Base-by-base conservation (phyloP, 2,113 vertebrate genomes). In the Platycercus adscitus region DNA sequence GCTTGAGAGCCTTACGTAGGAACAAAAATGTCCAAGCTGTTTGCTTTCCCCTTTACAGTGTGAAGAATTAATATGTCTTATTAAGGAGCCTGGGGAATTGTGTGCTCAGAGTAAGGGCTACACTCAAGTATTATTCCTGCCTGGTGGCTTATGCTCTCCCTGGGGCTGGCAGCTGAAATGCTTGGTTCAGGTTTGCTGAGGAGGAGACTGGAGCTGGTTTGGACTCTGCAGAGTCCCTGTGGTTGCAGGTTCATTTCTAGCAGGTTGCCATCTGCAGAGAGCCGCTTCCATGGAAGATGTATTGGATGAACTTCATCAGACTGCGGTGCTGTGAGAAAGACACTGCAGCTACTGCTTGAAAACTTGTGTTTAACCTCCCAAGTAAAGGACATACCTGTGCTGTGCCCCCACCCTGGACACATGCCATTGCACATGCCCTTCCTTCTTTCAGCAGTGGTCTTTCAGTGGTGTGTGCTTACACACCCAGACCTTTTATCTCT, bases 11-110 rank as follows among this genome's bases (percentile, higher is more conserved):
- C 50, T 85, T 19, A 75, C 26, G 64, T 49, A 87, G 88, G 91
- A 91, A 80, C 87, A 82, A 85, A 95, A 95, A 96, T 44, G 73
- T 56, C 93, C 64, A 23, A 89, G 56, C 82, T 95, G 94, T 95
- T 97, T 96, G 91, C 91, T 93, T 90, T 87, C 18, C 46, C 64
- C 69, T 93, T 77, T 86, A 69, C 84, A 80, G 37, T 11, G 94
- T 90, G 95, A 96, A 88, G 95, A 95, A 95, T 93, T 55, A 95
- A 39, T 80, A 15, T 43, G 82, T 33, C 87, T 72, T 46, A 44
- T n/a, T 60, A 46, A 85, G 75, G 86, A 95, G 60, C 84, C 58
- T 11, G 14, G 94, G 80, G 80, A 19, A 19, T 12, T 86, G 73
- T 50, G n/a, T 60, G 66, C 58, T 70, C 41, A 52, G 58, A 29